Conservation (phyloP, 2,888 invertebrate genomes). For the Megaustenia siamemsis region DNA sequence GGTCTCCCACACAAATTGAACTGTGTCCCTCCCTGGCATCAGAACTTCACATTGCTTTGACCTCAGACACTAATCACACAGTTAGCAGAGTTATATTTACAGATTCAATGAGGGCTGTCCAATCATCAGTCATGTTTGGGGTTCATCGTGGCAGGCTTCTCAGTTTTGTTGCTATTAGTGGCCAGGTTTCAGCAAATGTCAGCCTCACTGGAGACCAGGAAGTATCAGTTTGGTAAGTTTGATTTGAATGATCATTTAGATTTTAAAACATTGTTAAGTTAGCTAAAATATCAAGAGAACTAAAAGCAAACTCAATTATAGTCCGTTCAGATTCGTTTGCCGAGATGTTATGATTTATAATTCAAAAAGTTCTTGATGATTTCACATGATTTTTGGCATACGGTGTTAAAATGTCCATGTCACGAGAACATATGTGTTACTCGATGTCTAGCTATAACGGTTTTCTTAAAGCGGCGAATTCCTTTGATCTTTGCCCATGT, state of each 20-base stretch:
- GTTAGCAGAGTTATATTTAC: background rate
- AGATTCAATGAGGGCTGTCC: background rate
- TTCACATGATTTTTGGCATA: no score
- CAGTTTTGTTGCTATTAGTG: background rate
- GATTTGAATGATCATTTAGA: background rate
- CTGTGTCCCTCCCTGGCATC: slow-evolving; percentile 8
- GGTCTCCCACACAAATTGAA: slow-evolving; percentile 26
- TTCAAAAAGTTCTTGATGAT: no score
- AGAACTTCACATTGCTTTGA: slow-evolving; percentile 21
- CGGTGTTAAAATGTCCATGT: no score
- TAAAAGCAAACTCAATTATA: no score
- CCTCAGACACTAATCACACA: slow-evolving; percentile 20
- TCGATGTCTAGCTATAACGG: no score
- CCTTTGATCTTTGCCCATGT: no score
- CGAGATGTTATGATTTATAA: no score
- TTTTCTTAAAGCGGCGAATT: no score
- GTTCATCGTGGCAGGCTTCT: slow-evolving; percentile 33
- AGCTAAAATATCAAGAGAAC: no score
- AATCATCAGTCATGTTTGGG: slow-evolving; percentile 1
- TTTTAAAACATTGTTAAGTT: no score
- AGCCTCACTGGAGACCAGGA: slow-evolving; percentile 39
- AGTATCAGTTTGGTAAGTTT: slow-evolving; percentile 35
- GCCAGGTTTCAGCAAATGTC: slow-evolving; percentile 18
- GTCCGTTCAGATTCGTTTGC: no score
- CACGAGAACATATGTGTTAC: no score